A percentile compares a stretch with the other conserved stretches of the same genome.
Evolutionary conservation across 2,113 vertebrate species (phyloP).

Genomic region (Barnardius zonarius): DNA sequence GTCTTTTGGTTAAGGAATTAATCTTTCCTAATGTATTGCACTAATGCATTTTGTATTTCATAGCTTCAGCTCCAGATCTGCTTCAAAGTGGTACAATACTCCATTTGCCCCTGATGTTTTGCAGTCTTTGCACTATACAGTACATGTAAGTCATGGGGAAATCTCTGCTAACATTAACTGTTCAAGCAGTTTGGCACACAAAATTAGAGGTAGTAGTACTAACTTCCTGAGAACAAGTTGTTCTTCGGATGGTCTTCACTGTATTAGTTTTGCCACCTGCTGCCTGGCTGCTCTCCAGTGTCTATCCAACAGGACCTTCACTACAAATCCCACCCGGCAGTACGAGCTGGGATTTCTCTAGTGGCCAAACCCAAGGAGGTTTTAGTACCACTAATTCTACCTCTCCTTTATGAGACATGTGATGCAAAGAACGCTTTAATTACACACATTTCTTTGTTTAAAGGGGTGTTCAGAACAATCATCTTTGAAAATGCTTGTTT

Average conservation of each 20-base stretch:
- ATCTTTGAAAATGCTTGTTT: not conserved
- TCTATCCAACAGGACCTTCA: not conserved
- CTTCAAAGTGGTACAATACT: slow-evolving; percentile 30
- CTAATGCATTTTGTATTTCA: slow-evolving; percentile 49
- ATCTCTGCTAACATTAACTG: not conserved
- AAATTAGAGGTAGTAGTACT: not conserved
- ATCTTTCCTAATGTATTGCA: slow-evolving; percentile 43
- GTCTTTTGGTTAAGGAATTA: not conserved
- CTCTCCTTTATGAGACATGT: slow-evolving; percentile 28
- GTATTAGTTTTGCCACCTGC: not conserved
- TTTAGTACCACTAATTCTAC: slow-evolving; percentile 1
- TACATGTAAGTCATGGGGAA: not conserved
- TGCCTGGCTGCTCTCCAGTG: not conserved
- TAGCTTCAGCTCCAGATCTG: not conserved
- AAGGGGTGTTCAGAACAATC: slow-evolving; percentile 3
- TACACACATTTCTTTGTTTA: not conserved
- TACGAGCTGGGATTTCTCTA: not conserved
- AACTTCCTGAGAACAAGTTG: not conserved
- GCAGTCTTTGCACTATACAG: slow-evolving; percentile 3
- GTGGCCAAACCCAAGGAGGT: not conserved
- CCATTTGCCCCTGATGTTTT: not conserved
- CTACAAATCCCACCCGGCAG: not conserved
- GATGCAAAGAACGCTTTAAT: not conserved
- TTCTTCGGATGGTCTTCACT: not conserved
- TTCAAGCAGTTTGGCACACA: not conserved